Evolutionary conservation across 2,797 vertebrate genomes (phyloP).

Genomic region (Catostomus latipinnis): DNA sequence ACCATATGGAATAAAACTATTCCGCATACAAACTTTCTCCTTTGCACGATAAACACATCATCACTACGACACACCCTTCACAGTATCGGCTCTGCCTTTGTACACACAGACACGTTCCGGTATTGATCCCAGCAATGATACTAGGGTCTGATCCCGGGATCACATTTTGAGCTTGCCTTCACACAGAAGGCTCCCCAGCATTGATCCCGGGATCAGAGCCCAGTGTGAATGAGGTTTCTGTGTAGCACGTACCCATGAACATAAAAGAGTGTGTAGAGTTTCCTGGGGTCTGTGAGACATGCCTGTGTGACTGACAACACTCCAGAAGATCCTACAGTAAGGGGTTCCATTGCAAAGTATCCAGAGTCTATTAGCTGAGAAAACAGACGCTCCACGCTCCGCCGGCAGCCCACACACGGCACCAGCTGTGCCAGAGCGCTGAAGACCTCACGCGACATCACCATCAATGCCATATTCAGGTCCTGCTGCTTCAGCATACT

Average conservation of each 20-base stretch:
- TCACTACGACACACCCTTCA: too few relatives aligned
- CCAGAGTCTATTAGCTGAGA: constrained; percentile 93
- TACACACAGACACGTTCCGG: too few relatives aligned
- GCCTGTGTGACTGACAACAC: constrained; percentile 89
- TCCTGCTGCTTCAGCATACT: constrained; percentile 93
- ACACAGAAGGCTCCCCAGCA: too few relatives aligned
- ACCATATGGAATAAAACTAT: too few relatives aligned
- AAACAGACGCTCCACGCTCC: constrained; percentile 95
- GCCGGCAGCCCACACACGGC: constrained; percentile 94
- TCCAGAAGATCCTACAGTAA: constrained; percentile 89
- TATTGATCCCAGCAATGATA: too few relatives aligned
- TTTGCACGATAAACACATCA: too few relatives aligned
- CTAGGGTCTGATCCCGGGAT: too few relatives aligned
- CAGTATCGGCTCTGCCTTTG: too few relatives aligned
- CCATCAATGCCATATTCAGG: constrained; percentile 90
- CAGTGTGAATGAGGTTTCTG: too few relatives aligned
- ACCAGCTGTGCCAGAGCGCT: constrained; percentile 91
- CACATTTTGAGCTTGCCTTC: too few relatives aligned
- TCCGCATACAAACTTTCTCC: too few relatives aligned
- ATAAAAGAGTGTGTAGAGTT: constrained; percentile 95
- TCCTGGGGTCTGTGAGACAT: constrained; percentile 91
- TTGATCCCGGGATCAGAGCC: too few relatives aligned
- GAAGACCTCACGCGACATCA: constrained; percentile 91
- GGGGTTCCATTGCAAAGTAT: constrained; percentile 92
- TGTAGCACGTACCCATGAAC: constrained; percentile 87